Evolutionary conservation across 2,113 vertebrate genomes (phyloP).

Genomic region (Pollimyrus isidori): DNA sequence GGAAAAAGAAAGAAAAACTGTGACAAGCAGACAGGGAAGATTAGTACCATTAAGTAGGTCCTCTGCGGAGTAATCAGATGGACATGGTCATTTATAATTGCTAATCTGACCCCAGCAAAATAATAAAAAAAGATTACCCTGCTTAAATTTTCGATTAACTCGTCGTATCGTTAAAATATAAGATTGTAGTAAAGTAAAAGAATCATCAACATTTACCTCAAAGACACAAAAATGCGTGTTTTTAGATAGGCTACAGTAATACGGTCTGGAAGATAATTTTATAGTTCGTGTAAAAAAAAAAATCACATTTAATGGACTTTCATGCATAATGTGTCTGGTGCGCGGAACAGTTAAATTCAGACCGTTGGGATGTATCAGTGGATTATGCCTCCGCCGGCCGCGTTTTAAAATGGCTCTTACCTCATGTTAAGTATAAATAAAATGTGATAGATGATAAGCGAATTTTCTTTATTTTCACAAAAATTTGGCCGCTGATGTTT

Average conservation of each 20-base stretch:
- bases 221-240: background rate
- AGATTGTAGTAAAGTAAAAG: background rate
- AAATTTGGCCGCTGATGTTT: conserved; percentile 20
- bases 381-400: background rate
- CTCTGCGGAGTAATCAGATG: conserved; percentile 5
- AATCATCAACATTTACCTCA: background rate
- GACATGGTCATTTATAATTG: conserved; percentile 15
- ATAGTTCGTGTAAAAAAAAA: background rate
- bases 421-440: background rate
- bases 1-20: conserved; percentile 18
- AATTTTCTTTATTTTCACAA: conserved; percentile 25
- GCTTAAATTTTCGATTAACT: background rate
- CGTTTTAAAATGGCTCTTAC: background rate
- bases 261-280: background rate
- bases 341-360: background rate
- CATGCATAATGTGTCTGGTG: background rate
- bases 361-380: background rate
- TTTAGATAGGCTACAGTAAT: background rate
- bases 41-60: conserved; percentile 19
- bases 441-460: conserved; percentile 1
- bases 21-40: conserved; percentile 19
- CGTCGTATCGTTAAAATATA: background rate
- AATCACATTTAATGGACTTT: background rate
- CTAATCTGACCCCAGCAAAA: background rate
- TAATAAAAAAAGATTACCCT: background rate